Base-by-base conservation (phyloP, 2,888 invertebrate species). In the Tyria jacobaeae region DNA sequence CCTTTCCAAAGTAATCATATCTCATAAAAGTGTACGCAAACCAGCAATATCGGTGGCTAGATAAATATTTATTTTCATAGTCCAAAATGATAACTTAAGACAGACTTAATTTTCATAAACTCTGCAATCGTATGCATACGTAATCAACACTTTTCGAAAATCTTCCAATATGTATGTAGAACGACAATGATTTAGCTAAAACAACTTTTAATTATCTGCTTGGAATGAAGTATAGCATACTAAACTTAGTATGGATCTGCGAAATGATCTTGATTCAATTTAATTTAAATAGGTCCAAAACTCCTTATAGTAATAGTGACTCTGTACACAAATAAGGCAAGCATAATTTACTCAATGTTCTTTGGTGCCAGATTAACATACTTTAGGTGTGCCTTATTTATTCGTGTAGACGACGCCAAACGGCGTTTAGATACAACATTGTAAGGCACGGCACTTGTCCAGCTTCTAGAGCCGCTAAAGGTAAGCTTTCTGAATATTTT, bases 211-310 rank as follows among this genome's bases (percentile, higher is more conserved):
- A 63, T 73, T 77, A 63, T 78, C 79, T 60, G 64, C 49, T 61
- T 59, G 68, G 80, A 83, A 83, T 84, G 75, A 77, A 80, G 80
- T 72, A 66, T 73, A 70, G 66, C 64, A 78, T 69, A 69, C 60
- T 61, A 64, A 35, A 21, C 68, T 63, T 60, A 66, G 61, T 68
- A 73, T 64, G 60, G 60, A 62, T 68, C 47, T 62, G 70, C 58
- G 39, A 2, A 76, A 75, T 76, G 70, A 71, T 76, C 67, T 73
- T 73, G 75, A 66, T 65, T 70, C 71, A 74, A 71, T 71, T 73
- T 70, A 67, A 68, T 70, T 69, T 73, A 65, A 70, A 65, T 70
- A 66, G 73, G 66, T 64, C 62, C 67, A 75, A 77, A 82, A 78
- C 71, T 67, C 73, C 73, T 80, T 78, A 75, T 67, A 65, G 71